Percentiles rank a stretch among this genome's conserved stretches.
These are phyloP conservation scores for Drosophila kuntzei DNA, from an alignment of 2,888 invertebrate species.

Conservation along the genomic window DNA sequence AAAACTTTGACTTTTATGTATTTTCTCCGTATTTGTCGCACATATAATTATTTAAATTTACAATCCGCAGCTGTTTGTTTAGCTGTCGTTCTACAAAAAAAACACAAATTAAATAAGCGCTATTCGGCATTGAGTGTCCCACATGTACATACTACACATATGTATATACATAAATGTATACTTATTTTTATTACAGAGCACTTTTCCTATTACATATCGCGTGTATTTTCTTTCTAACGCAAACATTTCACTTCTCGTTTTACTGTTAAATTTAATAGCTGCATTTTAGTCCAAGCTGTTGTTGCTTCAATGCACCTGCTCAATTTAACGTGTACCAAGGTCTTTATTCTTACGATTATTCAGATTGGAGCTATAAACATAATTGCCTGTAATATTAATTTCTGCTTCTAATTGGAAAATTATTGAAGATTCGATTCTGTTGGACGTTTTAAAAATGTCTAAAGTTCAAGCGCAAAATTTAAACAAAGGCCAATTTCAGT, in stretches of 20 bases:
- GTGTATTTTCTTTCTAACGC: slow-evolving; percentile 16
- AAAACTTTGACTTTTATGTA: slow-evolving; percentile 7
- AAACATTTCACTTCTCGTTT: slow-evolving; percentile 27
- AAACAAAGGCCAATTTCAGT: slow-evolving; percentile 1
- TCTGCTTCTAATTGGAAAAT: slow-evolving; percentile 22
- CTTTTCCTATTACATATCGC: slow-evolving; percentile 30
- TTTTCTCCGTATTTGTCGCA: neutral
- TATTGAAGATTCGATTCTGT: slow-evolving; percentile 10
- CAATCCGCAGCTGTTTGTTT: slow-evolving; percentile 9
- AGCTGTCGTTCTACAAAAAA: slow-evolving; percentile 27
- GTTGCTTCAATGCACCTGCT: slow-evolving; percentile 18
- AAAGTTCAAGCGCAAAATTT: neutral
- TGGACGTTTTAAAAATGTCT: slow-evolving; percentile 3
- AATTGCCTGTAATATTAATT: slow-evolving; percentile 32
- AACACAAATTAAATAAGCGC: slow-evolving; percentile 33
- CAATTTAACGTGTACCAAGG: slow-evolving; percentile 38
- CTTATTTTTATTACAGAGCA: slow-evolving; percentile 9
- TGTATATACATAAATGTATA: neutral
- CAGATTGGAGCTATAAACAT: slow-evolving; percentile 33
- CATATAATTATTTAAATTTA: slow-evolving; percentile 9
- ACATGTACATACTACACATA: slow-evolving; percentile 5
- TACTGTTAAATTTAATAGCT: slow-evolving; percentile 48
- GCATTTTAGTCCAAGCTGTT: slow-evolving; percentile 8
- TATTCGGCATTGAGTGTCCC: slow-evolving; percentile 27
- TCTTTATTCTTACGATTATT: slow-evolving; percentile 11